These are phyloP conservation scores for Peromyscus aztecus DNA, from an alignment of 2,797 vertebrate genomes.

Conservation along the genomic window DNA sequence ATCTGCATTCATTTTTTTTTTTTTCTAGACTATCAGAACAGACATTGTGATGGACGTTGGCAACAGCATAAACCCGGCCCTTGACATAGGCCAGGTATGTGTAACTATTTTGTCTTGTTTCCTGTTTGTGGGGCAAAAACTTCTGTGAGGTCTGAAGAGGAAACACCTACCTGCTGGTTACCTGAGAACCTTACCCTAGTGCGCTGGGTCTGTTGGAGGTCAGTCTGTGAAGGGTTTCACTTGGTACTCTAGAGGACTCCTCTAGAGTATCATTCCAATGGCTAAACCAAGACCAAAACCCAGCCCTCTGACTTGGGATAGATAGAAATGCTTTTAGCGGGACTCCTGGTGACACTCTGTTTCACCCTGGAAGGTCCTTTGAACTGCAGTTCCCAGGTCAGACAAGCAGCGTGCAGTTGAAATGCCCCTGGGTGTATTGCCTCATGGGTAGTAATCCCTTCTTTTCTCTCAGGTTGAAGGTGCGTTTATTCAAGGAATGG, in stretches of 20 bases:
- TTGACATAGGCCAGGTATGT: constrained; percentile 90
- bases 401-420: background rate
- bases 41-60: constrained; percentile 90
- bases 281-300: background rate
- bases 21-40: constrained; percentile 87
- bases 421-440: background rate
- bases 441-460: no score
- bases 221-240: background rate
- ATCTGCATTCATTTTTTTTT: constrained; percentile 32
- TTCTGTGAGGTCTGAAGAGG: background rate
- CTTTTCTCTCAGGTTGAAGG: constrained; percentile 91
- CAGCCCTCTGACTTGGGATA: background rate
- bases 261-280: background rate
- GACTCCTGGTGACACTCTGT: background rate
- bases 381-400: constrained; percentile 1
- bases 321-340: background rate
- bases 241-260: background rate
- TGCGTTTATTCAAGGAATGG: constrained; percentile 92
- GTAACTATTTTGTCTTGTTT: background rate
- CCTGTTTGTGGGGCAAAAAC: background rate
- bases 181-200: background rate
- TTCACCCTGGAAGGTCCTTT: background rate
- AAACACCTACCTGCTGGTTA: background rate
- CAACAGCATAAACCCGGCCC: constrained; percentile 88
- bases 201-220: background rate